Evolutionary conservation across 2,888 invertebrate genomes (phyloP).

Genomic region (Epinotia ramella): DNA sequence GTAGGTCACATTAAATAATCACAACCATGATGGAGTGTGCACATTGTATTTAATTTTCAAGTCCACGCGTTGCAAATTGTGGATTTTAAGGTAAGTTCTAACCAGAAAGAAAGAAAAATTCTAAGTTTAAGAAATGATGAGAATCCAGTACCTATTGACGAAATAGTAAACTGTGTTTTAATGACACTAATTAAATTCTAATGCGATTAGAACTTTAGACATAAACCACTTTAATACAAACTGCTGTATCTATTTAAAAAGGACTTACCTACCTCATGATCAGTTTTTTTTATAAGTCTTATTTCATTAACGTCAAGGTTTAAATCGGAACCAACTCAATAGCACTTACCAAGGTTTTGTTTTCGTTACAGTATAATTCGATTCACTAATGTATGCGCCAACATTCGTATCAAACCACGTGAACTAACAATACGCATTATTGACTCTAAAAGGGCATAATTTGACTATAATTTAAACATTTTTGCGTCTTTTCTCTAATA

Average conservation of each 20-base stretch:
- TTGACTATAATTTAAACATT: neutral
- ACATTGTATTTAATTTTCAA: no score
- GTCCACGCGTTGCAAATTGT: no score
- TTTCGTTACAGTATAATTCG: neutral
- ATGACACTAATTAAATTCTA: slow-evolving; percentile 7
- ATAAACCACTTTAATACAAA: neutral
- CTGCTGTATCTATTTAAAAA: neutral
- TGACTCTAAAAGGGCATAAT: neutral
- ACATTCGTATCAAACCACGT: slow-evolving; percentile 3
- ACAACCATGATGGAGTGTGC: no score
- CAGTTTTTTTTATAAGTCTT: neutral
- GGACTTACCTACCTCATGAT: neutral
- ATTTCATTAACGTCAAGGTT: neutral
- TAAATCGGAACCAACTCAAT: neutral
- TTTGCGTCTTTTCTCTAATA: neutral
- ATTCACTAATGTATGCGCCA: slow-evolving; percentile 12
- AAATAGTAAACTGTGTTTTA: neutral
- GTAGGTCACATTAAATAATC: no score
- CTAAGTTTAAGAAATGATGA: neutral
- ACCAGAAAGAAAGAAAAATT: no score
- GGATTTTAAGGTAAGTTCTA: no score
- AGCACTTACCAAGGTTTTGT: neutral
- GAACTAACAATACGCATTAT: neutral
- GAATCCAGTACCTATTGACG: neutral
- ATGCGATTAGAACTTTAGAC: neutral